These are phyloP conservation scores for Protonemura montana DNA, from an alignment of 2,888 invertebrate species.

Conservation along the genomic window DNA sequence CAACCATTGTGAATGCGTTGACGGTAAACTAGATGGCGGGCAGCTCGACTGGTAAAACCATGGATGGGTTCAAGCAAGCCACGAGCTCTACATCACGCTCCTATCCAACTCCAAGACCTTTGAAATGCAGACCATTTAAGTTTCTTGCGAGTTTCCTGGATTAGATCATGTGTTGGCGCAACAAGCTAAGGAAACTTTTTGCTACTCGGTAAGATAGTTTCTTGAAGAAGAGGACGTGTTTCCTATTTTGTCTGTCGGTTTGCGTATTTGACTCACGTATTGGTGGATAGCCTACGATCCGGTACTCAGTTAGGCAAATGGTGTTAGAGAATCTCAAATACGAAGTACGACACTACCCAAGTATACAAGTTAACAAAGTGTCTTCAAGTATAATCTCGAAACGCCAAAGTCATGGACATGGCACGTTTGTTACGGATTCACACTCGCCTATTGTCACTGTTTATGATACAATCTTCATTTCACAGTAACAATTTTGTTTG, in stretches of 20 bases:
- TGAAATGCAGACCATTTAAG: constrained; percentile 38
- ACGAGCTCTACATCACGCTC: background rate
- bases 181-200: constrained; percentile 38
- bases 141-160: constrained; percentile 37
- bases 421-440: background rate
- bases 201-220: constrained; percentile 36
- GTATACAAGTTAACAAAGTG: constrained; percentile 33
- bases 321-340: constrained; percentile 34
- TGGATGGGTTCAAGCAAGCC: background rate
- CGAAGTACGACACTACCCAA: constrained; percentile 23
- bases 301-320: constrained; percentile 31
- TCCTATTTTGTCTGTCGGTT: constrained; percentile 37
- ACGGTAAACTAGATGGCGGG: too few relatives aligned
- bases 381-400: background rate
- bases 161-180: constrained; percentile 39
- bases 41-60: background rate
- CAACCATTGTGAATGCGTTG: background rate
- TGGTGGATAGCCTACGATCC: constrained; percentile 29
- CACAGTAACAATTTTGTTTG: background rate
- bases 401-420: background rate
- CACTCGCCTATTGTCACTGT: constrained; percentile 8
- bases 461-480: constrained; percentile 1
- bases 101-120: constrained; percentile 22
- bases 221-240: constrained; percentile 33
- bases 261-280: constrained; percentile 27